phyloP scores from a whole-genome alignment of 2,797 vertebrate species.

The Urosaurus nigricauda region DNA sequence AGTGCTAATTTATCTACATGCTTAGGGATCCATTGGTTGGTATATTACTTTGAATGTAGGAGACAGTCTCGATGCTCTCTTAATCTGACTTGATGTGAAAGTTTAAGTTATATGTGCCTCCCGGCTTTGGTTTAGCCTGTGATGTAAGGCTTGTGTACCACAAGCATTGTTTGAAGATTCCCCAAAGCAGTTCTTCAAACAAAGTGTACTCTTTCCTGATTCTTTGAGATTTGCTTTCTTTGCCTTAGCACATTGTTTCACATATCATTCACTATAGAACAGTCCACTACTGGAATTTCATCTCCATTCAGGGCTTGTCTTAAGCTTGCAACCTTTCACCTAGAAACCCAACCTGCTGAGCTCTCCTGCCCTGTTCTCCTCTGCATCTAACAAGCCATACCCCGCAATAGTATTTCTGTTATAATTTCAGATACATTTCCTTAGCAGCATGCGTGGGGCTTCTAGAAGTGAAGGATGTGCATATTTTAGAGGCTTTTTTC shows the following conservation, averaged over 20 bases:
- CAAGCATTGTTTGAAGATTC: background rate
- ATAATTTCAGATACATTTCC: background rate
- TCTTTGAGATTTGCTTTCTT: background rate
- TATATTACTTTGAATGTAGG: background rate
- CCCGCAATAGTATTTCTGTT: background rate
- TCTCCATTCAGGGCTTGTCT: background rate
- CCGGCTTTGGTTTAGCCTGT: background rate
- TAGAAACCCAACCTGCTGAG: constrained; percentile 4
- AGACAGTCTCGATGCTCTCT: background rate
- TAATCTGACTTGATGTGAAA: background rate
- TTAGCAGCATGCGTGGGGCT: background rate
- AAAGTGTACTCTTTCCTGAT: background rate
- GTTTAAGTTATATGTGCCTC: constrained; percentile 2
- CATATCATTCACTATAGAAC: background rate
- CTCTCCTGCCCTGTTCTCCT: background rate
- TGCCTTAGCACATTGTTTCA: fast-evolving
- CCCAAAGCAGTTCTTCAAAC: background rate
- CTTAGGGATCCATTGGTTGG: background rate
- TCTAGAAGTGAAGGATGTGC: background rate
- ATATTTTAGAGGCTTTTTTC: background rate
- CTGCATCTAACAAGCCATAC: background rate
- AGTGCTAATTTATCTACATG: background rate
- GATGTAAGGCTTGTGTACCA: background rate
- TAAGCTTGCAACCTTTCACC: constrained; percentile 28
- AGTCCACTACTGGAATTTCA: background rate